Percentiles rank a stretch among this genome's conserved stretches.
Conservation (phyloP, 2,888 invertebrate species). For the Phyllotreta striolata region DNA sequence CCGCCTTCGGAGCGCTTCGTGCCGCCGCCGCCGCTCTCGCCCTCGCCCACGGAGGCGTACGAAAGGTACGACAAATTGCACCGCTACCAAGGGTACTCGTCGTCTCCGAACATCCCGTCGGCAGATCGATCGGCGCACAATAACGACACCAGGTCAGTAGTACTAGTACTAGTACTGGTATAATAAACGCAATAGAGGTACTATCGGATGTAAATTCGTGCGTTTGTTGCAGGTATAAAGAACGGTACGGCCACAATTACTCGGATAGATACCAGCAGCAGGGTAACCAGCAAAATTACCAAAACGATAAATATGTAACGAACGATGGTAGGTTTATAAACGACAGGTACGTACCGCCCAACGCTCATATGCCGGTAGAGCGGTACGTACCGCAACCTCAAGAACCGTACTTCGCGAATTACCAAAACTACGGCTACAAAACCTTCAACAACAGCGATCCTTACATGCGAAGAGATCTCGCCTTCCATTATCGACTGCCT, state of each 20-base stretch:
- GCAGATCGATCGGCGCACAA: slow-evolving; percentile 36
- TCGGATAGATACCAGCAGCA: slow-evolving; percentile 38
- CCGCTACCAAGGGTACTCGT: slow-evolving; percentile 47
- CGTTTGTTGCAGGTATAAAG: slow-evolving; percentile 37
- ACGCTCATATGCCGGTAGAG: slow-evolving; percentile 76
- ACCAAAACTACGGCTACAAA: slow-evolving; percentile 51
- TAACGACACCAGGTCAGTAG: slow-evolving; percentile 39
- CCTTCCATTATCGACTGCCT: slow-evolving; percentile 68
- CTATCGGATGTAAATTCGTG: neutral
- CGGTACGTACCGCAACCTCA: slow-evolving; percentile 73
- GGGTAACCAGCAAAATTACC: slow-evolving; percentile 38
- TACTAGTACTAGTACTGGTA: neutral
- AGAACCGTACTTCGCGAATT: slow-evolving; percentile 65
- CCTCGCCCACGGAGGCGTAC: slow-evolving; percentile 55
- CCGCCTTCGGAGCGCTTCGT: slow-evolving; percentile 67
- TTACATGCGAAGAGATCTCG: slow-evolving; percentile 67
- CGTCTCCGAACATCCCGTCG: slow-evolving; percentile 44
- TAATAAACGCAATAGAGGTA: neutral
- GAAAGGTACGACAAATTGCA: slow-evolving; percentile 51
- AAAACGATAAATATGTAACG: slow-evolving; percentile 45
- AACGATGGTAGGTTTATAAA: slow-evolving; percentile 49
- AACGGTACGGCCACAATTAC: slow-evolving; percentile 37
- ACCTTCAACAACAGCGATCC: slow-evolving; percentile 62
- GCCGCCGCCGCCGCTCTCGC: slow-evolving; percentile 60
- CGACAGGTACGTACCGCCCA: slow-evolving; percentile 71